A percentile compares a stretch with the other conserved stretches of the same genome.
Evolutionary conservation across 2,113 vertebrate genomes (phyloP).

Genomic region (Anser brachyrhynchus): DNA sequence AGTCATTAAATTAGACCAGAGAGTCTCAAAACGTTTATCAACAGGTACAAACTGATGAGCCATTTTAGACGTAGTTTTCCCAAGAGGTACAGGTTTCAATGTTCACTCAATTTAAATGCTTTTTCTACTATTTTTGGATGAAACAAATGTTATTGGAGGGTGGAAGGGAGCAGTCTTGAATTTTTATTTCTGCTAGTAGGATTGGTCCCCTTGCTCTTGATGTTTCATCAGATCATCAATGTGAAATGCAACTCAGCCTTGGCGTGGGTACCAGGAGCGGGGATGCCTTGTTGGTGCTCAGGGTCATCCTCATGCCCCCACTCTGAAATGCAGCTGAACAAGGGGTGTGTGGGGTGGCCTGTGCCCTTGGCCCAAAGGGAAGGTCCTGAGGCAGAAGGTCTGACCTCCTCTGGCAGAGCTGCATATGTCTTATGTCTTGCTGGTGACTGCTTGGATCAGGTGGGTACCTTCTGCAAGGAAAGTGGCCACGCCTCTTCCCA

Average conservation of each 20-base stretch:
- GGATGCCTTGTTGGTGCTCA: rapidly evolving
- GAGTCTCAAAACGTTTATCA: background rate
- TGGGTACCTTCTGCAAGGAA: background rate
- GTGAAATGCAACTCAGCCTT: background rate
- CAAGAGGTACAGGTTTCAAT: background rate
- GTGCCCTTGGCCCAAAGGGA: background rate
- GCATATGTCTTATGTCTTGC: rapidly evolving
- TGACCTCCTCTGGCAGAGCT: background rate
- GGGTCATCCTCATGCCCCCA: background rate
- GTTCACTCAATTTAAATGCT: background rate
- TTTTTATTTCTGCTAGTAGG: background rate
- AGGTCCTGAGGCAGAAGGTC: background rate
- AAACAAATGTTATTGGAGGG: rapidly evolving
- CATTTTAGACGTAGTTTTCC: background rate
- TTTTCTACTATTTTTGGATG: background rate
- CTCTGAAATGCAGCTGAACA: background rate
- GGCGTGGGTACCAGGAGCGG: background rate
- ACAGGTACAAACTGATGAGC: background rate
- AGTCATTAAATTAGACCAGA: background rate
- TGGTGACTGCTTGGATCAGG: background rate
- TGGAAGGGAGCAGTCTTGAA: background rate
- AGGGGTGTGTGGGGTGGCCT: too few species aligned
- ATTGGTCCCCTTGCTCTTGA: background rate
- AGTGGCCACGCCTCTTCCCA: background rate
- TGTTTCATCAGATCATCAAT: rapidly evolving